These are phyloP conservation scores for Alviniconcha marisindica DNA, from an alignment of 1,140 invertebrate genomes.

Conservation along the genomic window DNA sequence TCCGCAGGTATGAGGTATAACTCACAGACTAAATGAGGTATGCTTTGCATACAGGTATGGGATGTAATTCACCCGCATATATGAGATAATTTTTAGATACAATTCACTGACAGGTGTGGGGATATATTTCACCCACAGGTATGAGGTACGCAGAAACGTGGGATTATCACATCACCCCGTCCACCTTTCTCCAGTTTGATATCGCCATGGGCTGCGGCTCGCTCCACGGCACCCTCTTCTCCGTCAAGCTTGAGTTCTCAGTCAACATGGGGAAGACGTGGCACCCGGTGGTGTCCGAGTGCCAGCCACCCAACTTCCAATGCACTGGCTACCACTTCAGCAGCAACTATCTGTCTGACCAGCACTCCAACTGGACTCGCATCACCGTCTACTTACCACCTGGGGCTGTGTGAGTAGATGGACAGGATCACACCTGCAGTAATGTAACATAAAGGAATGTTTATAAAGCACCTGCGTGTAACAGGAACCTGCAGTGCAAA, in stretches of 20 bases:
- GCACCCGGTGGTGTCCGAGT: slow-evolving; percentile 74
- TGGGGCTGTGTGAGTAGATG: slow-evolving; percentile 74
- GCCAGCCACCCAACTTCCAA: slow-evolving; percentile 74
- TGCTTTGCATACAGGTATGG: too few relatives aligned
- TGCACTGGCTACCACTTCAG: slow-evolving; percentile 75
- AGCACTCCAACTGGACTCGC: slow-evolving; percentile 75
- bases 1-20: too few relatives aligned
- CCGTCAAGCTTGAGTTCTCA: slow-evolving; percentile 76
- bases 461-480: too few relatives aligned
- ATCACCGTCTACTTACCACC: slow-evolving; percentile 74
- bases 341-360: slow-evolving; percentile 73
- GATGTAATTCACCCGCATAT: too few relatives aligned
- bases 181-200: slow-evolving; percentile 77
- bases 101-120: too few relatives aligned
- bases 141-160: slow-evolving; percentile 76
- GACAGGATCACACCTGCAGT: too few relatives aligned
- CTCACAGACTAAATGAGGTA: too few relatives aligned
- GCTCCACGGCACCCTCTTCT: slow-evolving; percentile 62
- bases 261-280: slow-evolving; percentile 75
- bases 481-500: too few relatives aligned
- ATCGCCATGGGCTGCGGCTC: slow-evolving; percentile 75
- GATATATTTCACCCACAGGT: slow-evolving; percentile 50
- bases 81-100: too few relatives aligned
- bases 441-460: too few relatives aligned
- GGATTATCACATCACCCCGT: slow-evolving; percentile 75